Percentiles rank a stretch among this genome's conserved stretches.
These are phyloP conservation scores for Sebastiscus tertius DNA, from an alignment of 2,797 vertebrate genomes.

Conservation along the genomic window DNA sequence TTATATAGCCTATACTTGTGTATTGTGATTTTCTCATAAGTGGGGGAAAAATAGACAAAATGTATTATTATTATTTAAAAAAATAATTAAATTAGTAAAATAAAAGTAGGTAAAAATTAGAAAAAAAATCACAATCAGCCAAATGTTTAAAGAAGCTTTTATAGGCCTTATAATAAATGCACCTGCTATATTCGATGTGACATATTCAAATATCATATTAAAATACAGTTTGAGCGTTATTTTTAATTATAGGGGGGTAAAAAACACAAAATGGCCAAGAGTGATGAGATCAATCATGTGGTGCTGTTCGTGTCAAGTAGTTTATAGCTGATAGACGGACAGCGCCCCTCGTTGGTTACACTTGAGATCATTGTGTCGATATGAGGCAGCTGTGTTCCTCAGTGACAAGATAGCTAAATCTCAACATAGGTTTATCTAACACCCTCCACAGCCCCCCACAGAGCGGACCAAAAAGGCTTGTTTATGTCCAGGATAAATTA, in stretches of 20 bases:
- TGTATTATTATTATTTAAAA: not conserved
- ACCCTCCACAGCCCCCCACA: not conserved
- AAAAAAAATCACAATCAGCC: not conserved
- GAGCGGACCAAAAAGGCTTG: not conserved
- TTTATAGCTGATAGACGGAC: conserved; percentile 79
- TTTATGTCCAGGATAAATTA: conserved; percentile 19
- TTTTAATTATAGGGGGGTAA: conserved; percentile 58
- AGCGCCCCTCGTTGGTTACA: conserved; percentile 84
- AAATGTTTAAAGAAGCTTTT: conserved; percentile 15
- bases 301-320: conserved; percentile 61
- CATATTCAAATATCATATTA: conserved; percentile 55
- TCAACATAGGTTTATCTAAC: conserved; percentile 60
- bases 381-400: conserved; percentile 71
- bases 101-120: not conserved
- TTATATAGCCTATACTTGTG: not conserved
- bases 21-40: not conserved
- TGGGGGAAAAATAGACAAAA: not conserved
- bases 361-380: conserved; percentile 78
- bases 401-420: conserved; percentile 63
- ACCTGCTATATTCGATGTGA: conserved; percentile 25
- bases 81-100: not conserved
- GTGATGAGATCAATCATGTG: conserved; percentile 75
- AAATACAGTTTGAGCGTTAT: conserved; percentile 50
- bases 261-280: conserved; percentile 66
- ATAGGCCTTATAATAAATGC: conserved; percentile 40